Evolutionary conservation across 2,888 invertebrate species (phyloP).

Genomic region (Oxytorus armatus): DNA sequence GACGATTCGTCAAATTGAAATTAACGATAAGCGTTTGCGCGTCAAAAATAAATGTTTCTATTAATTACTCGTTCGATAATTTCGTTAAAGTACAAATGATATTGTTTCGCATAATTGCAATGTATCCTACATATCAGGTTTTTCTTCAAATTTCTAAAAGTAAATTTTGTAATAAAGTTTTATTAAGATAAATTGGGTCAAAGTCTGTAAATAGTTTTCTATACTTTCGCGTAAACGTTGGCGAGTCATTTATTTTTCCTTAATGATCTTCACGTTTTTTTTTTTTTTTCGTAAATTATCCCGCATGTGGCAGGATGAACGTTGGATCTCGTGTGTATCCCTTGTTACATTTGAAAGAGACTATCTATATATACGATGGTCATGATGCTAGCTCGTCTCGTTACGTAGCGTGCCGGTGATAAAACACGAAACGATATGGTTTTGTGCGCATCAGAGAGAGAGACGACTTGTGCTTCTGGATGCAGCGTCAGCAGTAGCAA

Average conservation of each 20-base stretch:
- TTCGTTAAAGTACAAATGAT: too few species aligned
- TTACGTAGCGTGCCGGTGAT: constrained; percentile 40
- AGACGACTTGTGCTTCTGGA: constrained; percentile 36
- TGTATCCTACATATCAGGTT: too few species aligned
- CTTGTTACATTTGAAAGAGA: constrained; percentile 41
- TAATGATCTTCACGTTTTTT: constrained; percentile 17
- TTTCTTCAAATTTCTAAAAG: too few species aligned
- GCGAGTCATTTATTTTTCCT: not conserved
- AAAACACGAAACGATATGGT: constrained; percentile 44
- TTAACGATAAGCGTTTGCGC: too few species aligned
- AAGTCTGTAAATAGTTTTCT: not conserved
- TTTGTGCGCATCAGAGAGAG: constrained; percentile 42
- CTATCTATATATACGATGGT: not conserved
- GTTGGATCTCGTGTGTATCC: constrained; percentile 34
- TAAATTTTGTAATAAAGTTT: not conserved
- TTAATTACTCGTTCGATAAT: too few species aligned
- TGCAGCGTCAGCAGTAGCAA: constrained; percentile 27
- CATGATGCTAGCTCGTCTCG: constrained; percentile 43
- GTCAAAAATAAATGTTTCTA: too few species aligned
- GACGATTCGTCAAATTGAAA: too few species aligned
- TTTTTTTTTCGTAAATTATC: constrained; percentile 47
- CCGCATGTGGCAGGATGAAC: not conserved
- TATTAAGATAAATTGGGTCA: too few species aligned
- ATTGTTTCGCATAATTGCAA: too few species aligned
- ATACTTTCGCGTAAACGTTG: constrained; percentile 16